Evolutionary conservation across 2,888 invertebrate species (phyloP), one percentile per base, ranked within the genome.

Genomic region (Entomobrya proxima): DNA sequence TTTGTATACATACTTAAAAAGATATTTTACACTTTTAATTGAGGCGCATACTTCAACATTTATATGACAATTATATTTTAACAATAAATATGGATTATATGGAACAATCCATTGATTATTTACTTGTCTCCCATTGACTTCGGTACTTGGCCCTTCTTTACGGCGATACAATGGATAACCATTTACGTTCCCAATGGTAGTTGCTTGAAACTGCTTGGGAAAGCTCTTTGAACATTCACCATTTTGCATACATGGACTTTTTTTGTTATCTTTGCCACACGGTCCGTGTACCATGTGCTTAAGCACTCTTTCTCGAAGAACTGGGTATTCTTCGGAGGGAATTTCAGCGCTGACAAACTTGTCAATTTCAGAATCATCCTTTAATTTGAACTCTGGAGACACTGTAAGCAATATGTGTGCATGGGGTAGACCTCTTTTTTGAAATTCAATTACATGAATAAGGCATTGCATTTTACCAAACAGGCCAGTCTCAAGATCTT

Each of bases 141-240:
- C 64, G 24, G 30, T n/a, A 11, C 6, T 35, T 9, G 47, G 6
- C 15, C 27, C 35, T 69, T 69, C 9, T 69, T 24, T 32, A 35
- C 69, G n/a, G 2, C 18, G 30, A 27, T 69, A 69, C 3, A 40
- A 15, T 13, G 69, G 40, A 35, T 21, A 69, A 7, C 40, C 69
- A 69, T 69, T 40, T n/a, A 61, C 30, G n/a, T 61, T 61, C 13
- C 44, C 44, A 7, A 44, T 11, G 44, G 44, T 44, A 7, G 27
- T 13, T 0, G 82, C 69, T 3, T 52, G 18, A 67, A 90, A 90
- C 1, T 88, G 85, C 80, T 91, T 91, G n/a, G 92, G 92, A 86
- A 90, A 92, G 9, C 88, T 88, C 88, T 92, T 92, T 0, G 90
- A 88, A 89, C 92, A 93, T 76, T 88, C 89, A 1, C 91, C 91